These are phyloP conservation scores for Apoda limacodes DNA, from an alignment of 2,888 invertebrate species.

Conservation along the genomic window DNA sequence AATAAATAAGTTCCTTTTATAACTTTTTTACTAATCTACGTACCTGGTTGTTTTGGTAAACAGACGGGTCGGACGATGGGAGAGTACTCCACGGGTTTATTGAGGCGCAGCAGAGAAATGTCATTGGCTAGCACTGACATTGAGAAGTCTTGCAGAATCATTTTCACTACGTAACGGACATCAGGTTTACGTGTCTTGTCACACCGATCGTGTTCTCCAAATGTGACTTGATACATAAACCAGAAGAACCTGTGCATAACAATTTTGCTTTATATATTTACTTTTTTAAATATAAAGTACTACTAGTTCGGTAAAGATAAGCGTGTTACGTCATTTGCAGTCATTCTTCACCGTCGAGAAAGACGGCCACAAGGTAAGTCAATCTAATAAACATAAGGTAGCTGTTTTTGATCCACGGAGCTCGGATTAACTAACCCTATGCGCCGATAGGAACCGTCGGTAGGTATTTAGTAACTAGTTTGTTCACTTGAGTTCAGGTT, in stretches of 20 bases:
- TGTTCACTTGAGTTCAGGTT: too few species aligned
- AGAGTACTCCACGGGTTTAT: conserved; percentile 80
- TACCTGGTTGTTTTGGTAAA: conserved; percentile 73
- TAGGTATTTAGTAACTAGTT: too few species aligned
- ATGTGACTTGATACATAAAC: conserved; percentile 89
- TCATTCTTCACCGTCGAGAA: too few species aligned
- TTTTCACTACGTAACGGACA: conserved; percentile 77
- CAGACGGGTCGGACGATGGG: conserved; percentile 85
- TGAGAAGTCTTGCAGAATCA: conserved; percentile 82
- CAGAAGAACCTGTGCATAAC: conserved; percentile 91
- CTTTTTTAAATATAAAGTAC: too few species aligned
- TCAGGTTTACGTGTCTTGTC: conserved; percentile 74
- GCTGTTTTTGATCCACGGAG: too few species aligned
- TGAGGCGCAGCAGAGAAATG: conserved; percentile 81
- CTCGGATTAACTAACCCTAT: too few species aligned
- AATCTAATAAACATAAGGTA: too few species aligned
- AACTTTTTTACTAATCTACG: conserved; percentile 16
- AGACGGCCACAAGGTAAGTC: too few species aligned
- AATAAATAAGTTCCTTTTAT: conserved; percentile 1
- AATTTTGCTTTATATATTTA: too few species aligned
- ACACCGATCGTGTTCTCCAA: conserved; percentile 89
- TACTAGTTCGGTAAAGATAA: too few species aligned
- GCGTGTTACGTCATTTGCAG: too few species aligned
- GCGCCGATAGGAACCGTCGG: too few species aligned
- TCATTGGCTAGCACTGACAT: conserved; percentile 87